A percentile compares a stretch with the other conserved stretches of the same genome.
These are phyloP conservation scores for Chelon labrosus DNA, from an alignment of 2,797 vertebrate species.

Conservation along the genomic window DNA sequence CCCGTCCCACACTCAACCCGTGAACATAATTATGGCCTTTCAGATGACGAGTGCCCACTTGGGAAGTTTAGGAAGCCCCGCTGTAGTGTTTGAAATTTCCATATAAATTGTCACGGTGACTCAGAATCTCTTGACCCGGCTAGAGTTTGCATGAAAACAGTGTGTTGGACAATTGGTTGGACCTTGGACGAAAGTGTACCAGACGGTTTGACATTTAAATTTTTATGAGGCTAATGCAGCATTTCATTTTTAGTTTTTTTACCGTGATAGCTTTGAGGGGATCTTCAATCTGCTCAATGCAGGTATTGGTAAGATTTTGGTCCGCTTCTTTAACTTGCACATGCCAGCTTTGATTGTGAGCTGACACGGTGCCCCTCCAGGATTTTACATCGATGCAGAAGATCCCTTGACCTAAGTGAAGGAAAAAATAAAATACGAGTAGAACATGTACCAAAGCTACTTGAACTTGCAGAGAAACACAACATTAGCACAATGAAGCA, in stretches of 20 bases:
- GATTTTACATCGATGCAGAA: conserved; percentile 85
- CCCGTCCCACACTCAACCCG: conserved; percentile 2
- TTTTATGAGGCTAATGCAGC: conserved; percentile 27
- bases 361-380: conserved; percentile 78
- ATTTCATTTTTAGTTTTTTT: conserved; percentile 41
- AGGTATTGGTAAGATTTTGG: conserved; percentile 78
- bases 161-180: conserved; percentile 57
- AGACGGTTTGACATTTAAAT: conserved; percentile 67
- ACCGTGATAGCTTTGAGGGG: conserved; percentile 83
- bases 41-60: conserved; percentile 75
- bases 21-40: conserved; percentile 73
- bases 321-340: conserved; percentile 76
- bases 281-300: conserved; percentile 80
- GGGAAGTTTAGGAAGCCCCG: conserved; percentile 72
- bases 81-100: conserved; percentile 73
- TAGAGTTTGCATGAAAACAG: conserved; percentile 62
- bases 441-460: too few relatives aligned
- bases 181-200: conserved; percentile 62
- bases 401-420: conserved; percentile 77
- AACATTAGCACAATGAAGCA: background rate
- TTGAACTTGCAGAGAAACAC: too few relatives aligned
- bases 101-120: conserved; percentile 74
- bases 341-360: conserved; percentile 76
- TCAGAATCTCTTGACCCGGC: conserved; percentile 68
- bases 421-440: background rate